Evolutionary conservation across 2,797 vertebrate species (phyloP).

Genomic region (Oreortyx pictus): DNA sequence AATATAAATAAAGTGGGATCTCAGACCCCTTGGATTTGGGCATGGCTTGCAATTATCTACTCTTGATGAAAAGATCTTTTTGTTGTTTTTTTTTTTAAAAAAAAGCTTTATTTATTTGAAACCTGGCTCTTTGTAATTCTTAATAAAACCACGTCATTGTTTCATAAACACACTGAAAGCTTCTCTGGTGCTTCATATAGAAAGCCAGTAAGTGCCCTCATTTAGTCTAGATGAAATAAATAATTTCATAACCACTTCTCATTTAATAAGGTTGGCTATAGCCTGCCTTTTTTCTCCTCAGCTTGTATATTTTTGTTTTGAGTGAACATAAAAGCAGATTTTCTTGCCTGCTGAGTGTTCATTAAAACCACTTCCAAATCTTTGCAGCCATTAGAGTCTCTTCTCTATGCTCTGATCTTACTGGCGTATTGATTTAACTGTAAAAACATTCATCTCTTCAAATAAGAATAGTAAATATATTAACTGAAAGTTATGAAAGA

Average conservation of each 20-base stretch:
- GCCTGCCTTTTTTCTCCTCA: conserved; percentile 47
- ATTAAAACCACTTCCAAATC: conserved; percentile 74
- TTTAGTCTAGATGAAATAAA: conserved; percentile 62
- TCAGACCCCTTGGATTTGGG: neutral
- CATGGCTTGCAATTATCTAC: neutral
- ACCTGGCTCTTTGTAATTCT: neutral
- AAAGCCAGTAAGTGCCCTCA: conserved; percentile 41
- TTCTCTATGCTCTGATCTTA: conserved; percentile 58
- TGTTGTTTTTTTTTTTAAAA: too few relatives aligned
- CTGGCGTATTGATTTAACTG: conserved; percentile 64
- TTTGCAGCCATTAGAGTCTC: conserved; percentile 61
- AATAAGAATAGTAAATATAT: conserved; percentile 42
- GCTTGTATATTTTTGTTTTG: conserved; percentile 67
- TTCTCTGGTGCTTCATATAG: conserved; percentile 22
- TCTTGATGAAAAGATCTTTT: neutral
- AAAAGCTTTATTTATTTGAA: neutral
- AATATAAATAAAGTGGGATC: neutral
- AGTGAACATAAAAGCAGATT: conserved; percentile 65
- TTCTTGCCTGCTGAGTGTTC: conserved; percentile 70
- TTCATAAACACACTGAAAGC: conserved; percentile 4
- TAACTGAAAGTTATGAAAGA: conserved; percentile 44
- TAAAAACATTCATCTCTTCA: conserved; percentile 60
- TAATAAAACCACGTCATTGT: neutral
- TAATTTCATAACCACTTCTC: conserved; percentile 66
- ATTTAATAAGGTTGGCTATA: conserved; percentile 60